These are phyloP conservation scores for Artibeus lituratus DNA, from an alignment of 2,797 vertebrate genomes.

Conservation along the genomic window DNA sequence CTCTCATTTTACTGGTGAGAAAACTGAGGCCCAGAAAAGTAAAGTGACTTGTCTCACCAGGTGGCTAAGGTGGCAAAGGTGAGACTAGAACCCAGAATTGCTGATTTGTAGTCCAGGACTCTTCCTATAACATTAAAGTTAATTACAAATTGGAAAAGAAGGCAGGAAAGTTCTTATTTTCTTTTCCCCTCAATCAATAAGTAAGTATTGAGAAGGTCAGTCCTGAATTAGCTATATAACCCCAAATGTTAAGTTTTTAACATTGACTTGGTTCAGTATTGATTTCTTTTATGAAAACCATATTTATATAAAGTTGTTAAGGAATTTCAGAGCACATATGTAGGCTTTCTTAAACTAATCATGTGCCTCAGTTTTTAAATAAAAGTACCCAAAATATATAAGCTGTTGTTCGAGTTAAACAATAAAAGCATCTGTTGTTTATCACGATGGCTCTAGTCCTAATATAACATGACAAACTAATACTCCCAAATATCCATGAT, in stretches of 20 bases:
- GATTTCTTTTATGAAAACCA: conserved; percentile 44
- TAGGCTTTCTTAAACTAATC: conserved; percentile 51
- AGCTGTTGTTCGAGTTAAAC: conserved; percentile 48
- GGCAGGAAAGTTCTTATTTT: not conserved
- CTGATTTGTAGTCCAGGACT: not conserved
- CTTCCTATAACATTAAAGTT: not conserved
- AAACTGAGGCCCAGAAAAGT: not conserved
- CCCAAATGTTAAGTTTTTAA: conserved; percentile 45
- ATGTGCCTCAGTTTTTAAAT: conserved; percentile 43
- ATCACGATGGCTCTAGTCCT: conserved; percentile 39
- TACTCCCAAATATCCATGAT: conserved; percentile 54
- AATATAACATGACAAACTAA: conserved; percentile 62
- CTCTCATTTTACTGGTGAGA: not conserved
- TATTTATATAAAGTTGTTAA: conserved; percentile 10
- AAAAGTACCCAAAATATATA: conserved; percentile 47
- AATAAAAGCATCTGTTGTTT: conserved; percentile 59
- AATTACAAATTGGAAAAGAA: not conserved
- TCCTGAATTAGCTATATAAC: conserved; percentile 49
- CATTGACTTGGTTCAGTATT: not conserved
- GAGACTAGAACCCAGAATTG: not conserved
- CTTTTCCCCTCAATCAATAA: not conserved
- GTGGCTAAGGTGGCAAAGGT: not conserved
- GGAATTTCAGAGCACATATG: conserved; percentile 21
- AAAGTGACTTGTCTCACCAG: not conserved
- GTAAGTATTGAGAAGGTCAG: conserved; percentile 20